Evolutionary conservation across 1,140 invertebrate species (phyloP).

Genomic region (Glossosoma conforme): DNA sequence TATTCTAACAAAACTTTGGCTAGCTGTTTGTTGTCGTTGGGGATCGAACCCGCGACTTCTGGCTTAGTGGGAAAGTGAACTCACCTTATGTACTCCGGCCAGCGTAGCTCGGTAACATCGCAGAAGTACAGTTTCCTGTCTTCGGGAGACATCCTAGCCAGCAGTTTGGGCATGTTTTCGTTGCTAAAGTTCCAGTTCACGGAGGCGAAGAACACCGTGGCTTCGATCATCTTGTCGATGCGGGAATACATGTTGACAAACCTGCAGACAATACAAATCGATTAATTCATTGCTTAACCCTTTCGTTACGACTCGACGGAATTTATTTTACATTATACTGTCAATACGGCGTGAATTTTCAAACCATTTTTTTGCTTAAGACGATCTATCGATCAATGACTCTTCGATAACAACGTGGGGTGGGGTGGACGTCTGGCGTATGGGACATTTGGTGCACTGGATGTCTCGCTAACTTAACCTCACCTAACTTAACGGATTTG

Average conservation of each 20-base stretch:
- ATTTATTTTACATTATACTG: no score
- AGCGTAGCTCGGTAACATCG: constrained; percentile 54
- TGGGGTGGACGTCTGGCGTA: no score
- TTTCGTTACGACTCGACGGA: no score
- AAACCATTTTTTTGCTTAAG: no score
- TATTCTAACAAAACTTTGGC: constrained; percentile 51
- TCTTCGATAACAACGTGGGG: no score
- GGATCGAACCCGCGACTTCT: no score
- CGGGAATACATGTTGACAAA: constrained; percentile 63
- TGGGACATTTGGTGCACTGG: no score
- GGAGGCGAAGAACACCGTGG: constrained; percentile 63
- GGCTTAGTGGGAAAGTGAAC: neutral
- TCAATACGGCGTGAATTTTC: no score
- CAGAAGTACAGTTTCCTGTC: constrained; percentile 57
- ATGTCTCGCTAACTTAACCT: no score
- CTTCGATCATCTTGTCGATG: constrained; percentile 60
- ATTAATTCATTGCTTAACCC: no score
- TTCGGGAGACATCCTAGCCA: constrained; percentile 44
- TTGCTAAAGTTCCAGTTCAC: constrained; percentile 63
- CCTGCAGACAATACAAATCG: constrained; percentile 43
- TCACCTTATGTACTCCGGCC: constrained; percentile 52
- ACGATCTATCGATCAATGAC: no score
- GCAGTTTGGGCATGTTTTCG: constrained; percentile 51
- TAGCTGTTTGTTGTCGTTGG: constrained; percentile 48
- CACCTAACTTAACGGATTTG: no score